Evolutionary conservation across 2,797 vertebrate genomes (phyloP).

Genomic region (Pantherophis alleghaniensis): DNA sequence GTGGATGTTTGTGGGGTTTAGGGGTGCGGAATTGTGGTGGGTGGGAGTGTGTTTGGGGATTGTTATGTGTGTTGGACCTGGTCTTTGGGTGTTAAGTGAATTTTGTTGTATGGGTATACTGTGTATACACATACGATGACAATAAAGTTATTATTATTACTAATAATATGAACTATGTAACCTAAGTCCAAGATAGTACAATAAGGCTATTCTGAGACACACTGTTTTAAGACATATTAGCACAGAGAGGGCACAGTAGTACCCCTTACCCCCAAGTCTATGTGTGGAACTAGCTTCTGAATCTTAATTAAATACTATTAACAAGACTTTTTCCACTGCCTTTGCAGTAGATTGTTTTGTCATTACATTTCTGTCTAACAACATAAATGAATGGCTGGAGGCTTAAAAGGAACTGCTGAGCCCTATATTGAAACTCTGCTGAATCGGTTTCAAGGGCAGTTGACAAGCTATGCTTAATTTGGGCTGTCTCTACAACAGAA

Average conservation of each 20-base stretch:
- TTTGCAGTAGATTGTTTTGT: neutral
- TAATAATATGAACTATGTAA: neutral
- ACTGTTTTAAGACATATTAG: neutral
- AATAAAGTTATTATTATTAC: neutral
- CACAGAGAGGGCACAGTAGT: neutral
- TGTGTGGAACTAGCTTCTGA: neutral
- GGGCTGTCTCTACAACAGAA: neutral
- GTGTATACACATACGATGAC: no score
- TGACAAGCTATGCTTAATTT: neutral
- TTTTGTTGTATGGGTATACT: no score
- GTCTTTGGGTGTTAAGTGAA: no score
- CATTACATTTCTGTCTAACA: neutral
- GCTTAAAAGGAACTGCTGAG: neutral
- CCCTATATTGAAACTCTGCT: neutral
- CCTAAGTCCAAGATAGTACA: neutral
- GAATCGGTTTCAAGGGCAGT: neutral
- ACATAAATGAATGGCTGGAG: neutral
- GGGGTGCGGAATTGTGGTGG: no score
- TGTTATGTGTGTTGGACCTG: no score
- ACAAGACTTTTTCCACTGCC: neutral
- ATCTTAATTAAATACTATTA: neutral
- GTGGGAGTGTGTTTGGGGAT: no score
- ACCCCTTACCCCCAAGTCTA: neutral
- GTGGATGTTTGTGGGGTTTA: no score
- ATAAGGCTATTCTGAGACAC: neutral